Conservation (phyloP, 2,113 vertebrate species). For the Raja brachyura region DNA sequence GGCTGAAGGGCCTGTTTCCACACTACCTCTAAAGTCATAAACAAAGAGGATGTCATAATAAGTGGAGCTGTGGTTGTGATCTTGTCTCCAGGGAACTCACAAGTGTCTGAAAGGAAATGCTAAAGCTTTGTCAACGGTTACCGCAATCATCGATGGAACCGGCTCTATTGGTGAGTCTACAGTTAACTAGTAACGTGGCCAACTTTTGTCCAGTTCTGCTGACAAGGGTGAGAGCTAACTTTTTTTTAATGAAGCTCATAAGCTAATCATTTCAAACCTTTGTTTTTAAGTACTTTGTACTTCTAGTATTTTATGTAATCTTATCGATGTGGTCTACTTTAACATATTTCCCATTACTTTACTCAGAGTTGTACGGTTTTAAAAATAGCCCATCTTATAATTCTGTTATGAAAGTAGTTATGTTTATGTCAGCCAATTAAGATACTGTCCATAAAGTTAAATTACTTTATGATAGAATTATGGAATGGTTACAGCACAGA, state of each 20-base stretch:
- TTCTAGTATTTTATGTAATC: too few species aligned
- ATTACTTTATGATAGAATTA: too few species aligned
- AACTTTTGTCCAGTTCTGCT: background rate
- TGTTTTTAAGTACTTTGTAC: background rate
- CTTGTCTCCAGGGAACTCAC: slow-evolving; percentile 76
- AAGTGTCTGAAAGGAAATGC: slow-evolving; percentile 84
- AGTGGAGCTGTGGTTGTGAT: background rate
- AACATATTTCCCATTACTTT: background rate
- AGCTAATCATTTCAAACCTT: background rate
- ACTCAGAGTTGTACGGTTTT: background rate
- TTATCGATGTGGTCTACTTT: background rate
- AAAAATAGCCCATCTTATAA: background rate
- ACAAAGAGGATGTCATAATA: background rate
- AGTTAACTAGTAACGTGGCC: background rate
- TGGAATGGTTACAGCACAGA: too few species aligned
- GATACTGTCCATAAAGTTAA: too few species aligned
- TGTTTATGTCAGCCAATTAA: background rate
- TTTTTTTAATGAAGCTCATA: background rate
- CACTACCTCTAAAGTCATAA: background rate
- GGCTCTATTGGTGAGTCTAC: slow-evolving; percentile 79
- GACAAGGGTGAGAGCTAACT: background rate
- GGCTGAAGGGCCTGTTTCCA: too few species aligned
- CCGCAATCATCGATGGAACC: slow-evolving; percentile 89
- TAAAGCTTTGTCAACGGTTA: slow-evolving; percentile 87
- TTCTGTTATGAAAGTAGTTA: too few species aligned